Conservation (phyloP, 2,113 vertebrate species). For the Acanthisitta chloris region DNA sequence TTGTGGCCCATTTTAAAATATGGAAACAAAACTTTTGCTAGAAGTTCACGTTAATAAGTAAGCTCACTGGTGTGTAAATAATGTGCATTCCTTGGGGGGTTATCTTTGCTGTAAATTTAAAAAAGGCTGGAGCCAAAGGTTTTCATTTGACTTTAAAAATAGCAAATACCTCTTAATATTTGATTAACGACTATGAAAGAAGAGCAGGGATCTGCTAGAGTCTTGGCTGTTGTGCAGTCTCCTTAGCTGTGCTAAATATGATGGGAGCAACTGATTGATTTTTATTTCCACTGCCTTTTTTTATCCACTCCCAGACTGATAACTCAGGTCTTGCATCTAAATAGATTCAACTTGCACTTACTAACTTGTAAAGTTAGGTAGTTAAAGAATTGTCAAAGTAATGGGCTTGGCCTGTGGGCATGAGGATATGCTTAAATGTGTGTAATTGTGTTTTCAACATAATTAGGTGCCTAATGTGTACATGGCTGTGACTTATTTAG, state of each 20-base stretch:
- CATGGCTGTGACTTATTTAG: neutral
- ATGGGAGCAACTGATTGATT: neutral
- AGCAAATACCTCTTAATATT: neutral
- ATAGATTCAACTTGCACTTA: neutral
- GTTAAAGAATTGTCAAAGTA: neutral
- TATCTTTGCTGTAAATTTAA: neutral
- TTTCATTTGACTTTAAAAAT: neutral
- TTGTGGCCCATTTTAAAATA: neutral
- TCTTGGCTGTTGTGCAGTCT: neutral
- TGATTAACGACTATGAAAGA: neutral
- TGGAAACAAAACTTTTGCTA: neutral
- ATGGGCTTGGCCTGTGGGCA: neutral
- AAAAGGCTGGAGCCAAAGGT: neutral
- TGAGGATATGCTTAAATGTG: neutral
- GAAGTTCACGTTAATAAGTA: constrained; percentile 29
- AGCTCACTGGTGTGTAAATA: neutral
- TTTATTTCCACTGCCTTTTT: neutral
- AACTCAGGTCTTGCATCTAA: neutral
- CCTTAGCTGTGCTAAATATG: neutral
- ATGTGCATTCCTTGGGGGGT: neutral
- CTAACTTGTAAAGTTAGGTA: neutral
- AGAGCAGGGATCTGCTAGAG: neutral
- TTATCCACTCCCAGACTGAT: neutral
- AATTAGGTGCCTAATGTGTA: constrained; percentile 2
- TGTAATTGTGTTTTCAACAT: constrained; percentile 25